phyloP scores from a whole-genome alignment of 2,797 vertebrate genomes.

The Microctenopoma lineatum region DNA sequence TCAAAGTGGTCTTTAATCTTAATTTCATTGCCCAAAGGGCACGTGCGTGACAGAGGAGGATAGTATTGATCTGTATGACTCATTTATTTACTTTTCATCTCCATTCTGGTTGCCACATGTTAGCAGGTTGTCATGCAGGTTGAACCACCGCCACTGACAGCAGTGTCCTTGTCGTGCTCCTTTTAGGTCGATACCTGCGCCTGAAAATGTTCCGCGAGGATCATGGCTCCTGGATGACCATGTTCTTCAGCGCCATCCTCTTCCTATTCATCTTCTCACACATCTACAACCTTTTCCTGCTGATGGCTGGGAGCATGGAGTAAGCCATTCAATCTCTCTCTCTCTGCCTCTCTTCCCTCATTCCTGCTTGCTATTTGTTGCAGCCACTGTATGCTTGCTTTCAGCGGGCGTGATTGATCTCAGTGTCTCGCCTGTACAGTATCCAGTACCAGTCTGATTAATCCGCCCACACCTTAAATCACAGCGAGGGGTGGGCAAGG shows the following conservation, averaged over 20 bases:
- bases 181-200: constrained; percentile 91
- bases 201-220: constrained; percentile 98
- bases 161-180: constrained; percentile 63
- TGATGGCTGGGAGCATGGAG: constrained; percentile 94
- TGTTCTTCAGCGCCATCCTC: constrained; percentile 98
- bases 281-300: constrained; percentile 94
- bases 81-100: constrained; percentile 63
- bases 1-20: constrained; percentile 65
- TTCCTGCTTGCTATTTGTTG: constrained; percentile 63
- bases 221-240: constrained; percentile 99
- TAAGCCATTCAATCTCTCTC: constrained; percentile 76
- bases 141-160: constrained; percentile 50
- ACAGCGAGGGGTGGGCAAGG: constrained; percentile 36
- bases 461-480: constrained; percentile 65
- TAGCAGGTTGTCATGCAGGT: constrained; percentile 40
- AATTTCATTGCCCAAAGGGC: constrained; percentile 56
- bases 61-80: constrained; percentile 61
- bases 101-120: constrained; percentile 29
- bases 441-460: constrained; percentile 64
- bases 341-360: constrained; percentile 13
- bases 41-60: constrained; percentile 29
- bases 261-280: constrained; percentile 98
- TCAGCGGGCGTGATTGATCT: constrained; percentile 69
- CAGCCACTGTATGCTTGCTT: constrained; percentile 47
- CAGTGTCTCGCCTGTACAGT: constrained; percentile 56